A percentile compares a stretch with the other conserved stretches of the same genome.
Conservation (phyloP, 2,113 vertebrate species). For the Pterophyllum scalare region DNA sequence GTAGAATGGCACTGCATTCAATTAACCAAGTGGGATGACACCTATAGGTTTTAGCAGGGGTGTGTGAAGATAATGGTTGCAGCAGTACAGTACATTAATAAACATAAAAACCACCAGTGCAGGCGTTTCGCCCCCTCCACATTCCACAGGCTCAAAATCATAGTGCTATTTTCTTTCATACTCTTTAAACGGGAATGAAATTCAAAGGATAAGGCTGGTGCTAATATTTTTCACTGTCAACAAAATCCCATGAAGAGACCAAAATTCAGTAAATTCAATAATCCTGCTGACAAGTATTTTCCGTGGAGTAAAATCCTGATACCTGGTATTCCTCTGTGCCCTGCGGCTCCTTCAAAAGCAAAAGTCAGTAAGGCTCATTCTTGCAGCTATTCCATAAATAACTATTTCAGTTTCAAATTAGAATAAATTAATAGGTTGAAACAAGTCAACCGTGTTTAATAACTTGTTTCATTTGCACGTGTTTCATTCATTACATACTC, state of each 20-base stretch:
- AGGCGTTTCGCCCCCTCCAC: not conserved
- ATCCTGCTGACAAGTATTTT: not conserved
- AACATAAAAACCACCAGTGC: not conserved
- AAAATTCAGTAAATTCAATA: not conserved
- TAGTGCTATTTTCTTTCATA: not conserved
- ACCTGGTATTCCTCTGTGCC: not conserved
- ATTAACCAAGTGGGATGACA: not conserved
- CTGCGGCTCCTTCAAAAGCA: not conserved
- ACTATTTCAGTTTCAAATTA: not conserved
- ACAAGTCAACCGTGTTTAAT: not conserved
- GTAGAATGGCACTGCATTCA: slow-evolving; percentile 3
- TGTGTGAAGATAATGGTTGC: slow-evolving; percentile 7
- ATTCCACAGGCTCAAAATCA: slow-evolving; percentile 8
- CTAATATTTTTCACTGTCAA: not conserved
- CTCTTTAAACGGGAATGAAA: not conserved
- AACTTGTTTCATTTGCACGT: not conserved
- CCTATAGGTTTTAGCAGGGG: not conserved
- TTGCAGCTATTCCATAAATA: not conserved
- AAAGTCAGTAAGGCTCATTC: not conserved
- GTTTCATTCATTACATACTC: not conserved
- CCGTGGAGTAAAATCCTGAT: not conserved
- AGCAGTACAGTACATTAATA: slow-evolving; percentile 30
- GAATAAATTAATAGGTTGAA: not conserved
- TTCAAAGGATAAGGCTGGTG: not conserved
- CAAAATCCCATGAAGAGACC: slow-evolving; percentile 9